These are phyloP conservation scores for Haliclona indistincta DNA, from an alignment of 37 sponge, comb jelly and placozoan species.

Conservation along the genomic window DNA sequence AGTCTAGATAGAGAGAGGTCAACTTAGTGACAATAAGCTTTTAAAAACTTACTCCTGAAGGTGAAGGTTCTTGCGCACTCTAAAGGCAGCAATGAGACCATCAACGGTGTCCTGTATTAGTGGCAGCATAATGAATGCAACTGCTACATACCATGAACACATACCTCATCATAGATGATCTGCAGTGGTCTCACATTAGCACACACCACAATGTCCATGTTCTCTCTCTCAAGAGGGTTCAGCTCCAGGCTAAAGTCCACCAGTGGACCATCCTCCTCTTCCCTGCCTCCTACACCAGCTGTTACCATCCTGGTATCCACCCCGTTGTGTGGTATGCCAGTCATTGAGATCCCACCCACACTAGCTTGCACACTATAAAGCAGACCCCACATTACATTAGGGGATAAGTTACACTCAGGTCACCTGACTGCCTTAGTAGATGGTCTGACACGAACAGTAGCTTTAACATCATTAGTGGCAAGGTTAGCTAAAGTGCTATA, in stretches of 20 bases:
- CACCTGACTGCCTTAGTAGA: slow-evolving; percentile 42
- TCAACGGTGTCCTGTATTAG: slow-evolving; percentile 64
- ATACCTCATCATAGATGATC: slow-evolving; percentile 74
- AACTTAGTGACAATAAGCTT: background rate
- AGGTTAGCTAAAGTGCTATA: slow-evolving; percentile 2
- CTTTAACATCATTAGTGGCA: background rate
- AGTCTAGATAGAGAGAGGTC: slow-evolving; percentile 33
- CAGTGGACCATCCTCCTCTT: slow-evolving; percentile 11
- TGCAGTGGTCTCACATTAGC: slow-evolving; percentile 53
- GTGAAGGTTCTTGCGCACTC: slow-evolving; percentile 52
- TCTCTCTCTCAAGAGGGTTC: slow-evolving; percentile 50
- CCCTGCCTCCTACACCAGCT: slow-evolving; percentile 5
- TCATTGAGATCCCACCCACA: background rate
- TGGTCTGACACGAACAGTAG: slow-evolving; percentile 33
- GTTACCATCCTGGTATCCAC: slow-evolving; percentile 23
- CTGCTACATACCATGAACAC: slow-evolving; percentile 7
- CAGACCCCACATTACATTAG: background rate
- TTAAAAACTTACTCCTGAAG: slow-evolving; percentile 63
- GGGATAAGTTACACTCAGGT: background rate
- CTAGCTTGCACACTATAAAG: background rate
- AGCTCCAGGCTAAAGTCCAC: slow-evolving; percentile 51
- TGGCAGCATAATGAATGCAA: background rate
- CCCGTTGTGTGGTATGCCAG: background rate
- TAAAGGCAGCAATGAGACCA: slow-evolving; percentile 58
- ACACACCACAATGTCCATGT: slow-evolving; percentile 40